Evolutionary conservation across 2,113 vertebrate species (phyloP), one percentile per base, ranked within the genome.

Genomic region (Chamaea fasciata): DNA sequence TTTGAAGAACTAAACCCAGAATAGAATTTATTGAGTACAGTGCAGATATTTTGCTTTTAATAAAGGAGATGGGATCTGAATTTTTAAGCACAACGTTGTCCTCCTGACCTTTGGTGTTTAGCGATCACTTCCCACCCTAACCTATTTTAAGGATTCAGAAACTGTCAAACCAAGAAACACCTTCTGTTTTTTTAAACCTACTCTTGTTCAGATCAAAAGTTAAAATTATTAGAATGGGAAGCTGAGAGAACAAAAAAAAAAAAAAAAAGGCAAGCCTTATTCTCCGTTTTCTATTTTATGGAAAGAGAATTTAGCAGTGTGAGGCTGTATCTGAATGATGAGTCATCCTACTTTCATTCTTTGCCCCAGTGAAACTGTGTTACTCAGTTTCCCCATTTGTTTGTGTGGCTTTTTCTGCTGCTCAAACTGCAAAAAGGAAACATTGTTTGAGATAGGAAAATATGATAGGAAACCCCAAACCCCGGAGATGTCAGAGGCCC

Each of bases 301-400:
- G 90, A 86, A 89, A 64, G 73, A 94, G 55, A 93, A 30, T 81
- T 70, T 6, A 69, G 71, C 60, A 78, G 59, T 26, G 41, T 56
- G 88, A 92, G 57, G 69, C 63, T 78, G 56, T 53, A 59, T 33
- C 31, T 84, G 53, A 41, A 9, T 49, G 80, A 69, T 94, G 84
- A 95, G 70, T 93, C 92, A 92, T 16, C 67, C 41, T 18, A 11
- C 89, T 96, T 92, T 94, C 68, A 78, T 76, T 67, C 42, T 64
- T 75, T 83, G 68, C 68, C 71, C 47, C 69, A 64, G 60, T 78
- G 92, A 94, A 88, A 60, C 76, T 15, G 75, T 96, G 75, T 96
- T 96, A 95, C 73, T 97, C 95, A 97, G 65, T 90, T 78, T 89
- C 47, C 93, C 90, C 95, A 87, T 83, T 94, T 96, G 83, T 96